phyloP scores from a whole-genome alignment of 2,113 vertebrate genomes.

The Tenebrosternarchus preto region DNA sequence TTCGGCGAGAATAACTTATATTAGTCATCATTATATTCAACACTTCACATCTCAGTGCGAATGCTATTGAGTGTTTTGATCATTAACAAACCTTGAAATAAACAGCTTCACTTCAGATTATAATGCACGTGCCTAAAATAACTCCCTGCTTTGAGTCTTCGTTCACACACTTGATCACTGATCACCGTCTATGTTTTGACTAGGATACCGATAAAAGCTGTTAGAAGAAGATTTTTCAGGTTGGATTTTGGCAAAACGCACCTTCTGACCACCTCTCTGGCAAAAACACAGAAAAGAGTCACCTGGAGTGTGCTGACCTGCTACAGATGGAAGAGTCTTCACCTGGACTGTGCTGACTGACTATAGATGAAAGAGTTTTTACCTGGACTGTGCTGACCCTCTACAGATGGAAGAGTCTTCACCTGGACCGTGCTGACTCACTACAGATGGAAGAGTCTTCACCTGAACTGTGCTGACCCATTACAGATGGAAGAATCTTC shows the following conservation, averaged over 20 bases:
- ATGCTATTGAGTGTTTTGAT: conserved; percentile 16
- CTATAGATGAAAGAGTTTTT: too few species aligned
- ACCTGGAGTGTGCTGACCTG: too few species aligned
- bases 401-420: too few species aligned
- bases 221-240: not conserved
- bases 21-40: not conserved
- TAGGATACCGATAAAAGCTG: not conserved
- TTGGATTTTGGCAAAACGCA: conserved; percentile 22
- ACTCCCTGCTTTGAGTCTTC: not conserved
- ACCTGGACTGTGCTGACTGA: too few species aligned
- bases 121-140: conserved; percentile 6
- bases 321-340: too few species aligned
- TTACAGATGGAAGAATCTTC: too few species aligned
- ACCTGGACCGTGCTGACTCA: too few species aligned
- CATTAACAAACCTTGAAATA: conserved; percentile 3
- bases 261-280: conserved; percentile 14
- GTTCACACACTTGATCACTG: not conserved
- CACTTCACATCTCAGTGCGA: not conserved
- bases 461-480: too few species aligned
- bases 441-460: too few species aligned
- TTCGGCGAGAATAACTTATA: conserved; percentile 18
- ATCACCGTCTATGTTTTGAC: not conserved
- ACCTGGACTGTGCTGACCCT: too few species aligned
- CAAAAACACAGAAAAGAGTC: too few species aligned
- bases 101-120: conserved; percentile 17